phyloP scores from a whole-genome alignment of 1,140 invertebrate genomes.

The Mya arenaria region DNA sequence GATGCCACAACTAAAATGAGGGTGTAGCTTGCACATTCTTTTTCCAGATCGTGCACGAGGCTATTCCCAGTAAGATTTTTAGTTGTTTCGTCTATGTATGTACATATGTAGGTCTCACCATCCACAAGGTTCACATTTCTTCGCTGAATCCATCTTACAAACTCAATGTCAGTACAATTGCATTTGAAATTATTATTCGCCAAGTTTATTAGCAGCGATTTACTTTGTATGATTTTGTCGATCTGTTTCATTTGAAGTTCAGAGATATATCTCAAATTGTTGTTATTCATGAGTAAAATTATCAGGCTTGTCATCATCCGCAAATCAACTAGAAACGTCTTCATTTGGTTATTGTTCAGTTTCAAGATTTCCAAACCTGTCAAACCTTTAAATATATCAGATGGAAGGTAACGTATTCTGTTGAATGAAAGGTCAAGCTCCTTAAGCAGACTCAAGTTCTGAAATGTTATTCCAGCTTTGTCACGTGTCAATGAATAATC shows the following conservation, averaged over 20 bases:
- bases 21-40: background rate
- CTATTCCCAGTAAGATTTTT: background rate
- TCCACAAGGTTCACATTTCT: background rate
- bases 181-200: background rate
- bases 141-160: slow-evolving; percentile 5
- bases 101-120: background rate
- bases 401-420: too few species aligned
- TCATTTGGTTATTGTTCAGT: slow-evolving; percentile 5
- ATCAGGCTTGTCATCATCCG: background rate
- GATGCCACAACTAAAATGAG: background rate
- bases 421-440: too few species aligned
- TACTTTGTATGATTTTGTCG: background rate
- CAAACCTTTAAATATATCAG: background rate
- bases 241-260: background rate
- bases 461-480: too few species aligned
- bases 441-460: too few species aligned
- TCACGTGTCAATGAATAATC: too few species aligned
- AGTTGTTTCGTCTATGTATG: background rate
- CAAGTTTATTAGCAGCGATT: background rate
- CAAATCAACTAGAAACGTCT: background rate
- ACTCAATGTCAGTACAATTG: background rate
- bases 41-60: background rate
- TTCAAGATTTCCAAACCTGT: background rate
- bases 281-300: background rate
- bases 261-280: background rate